Evolutionary conservation across 2,888 invertebrate genomes (phyloP), one percentile per base, ranked within the genome.

Genomic region (Vanessa cardui): DNA sequence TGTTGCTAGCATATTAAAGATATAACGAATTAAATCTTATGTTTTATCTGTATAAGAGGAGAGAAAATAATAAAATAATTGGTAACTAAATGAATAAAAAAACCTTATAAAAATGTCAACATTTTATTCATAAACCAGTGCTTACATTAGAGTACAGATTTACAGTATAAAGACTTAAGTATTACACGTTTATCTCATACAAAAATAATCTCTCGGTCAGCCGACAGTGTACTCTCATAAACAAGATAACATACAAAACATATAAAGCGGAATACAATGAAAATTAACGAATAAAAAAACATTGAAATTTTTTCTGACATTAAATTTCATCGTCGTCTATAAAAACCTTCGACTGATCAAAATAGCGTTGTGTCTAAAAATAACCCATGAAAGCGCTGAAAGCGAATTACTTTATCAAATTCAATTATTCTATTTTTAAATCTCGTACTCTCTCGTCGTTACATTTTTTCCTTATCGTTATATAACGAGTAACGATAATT

Each of bases 91-190:
- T 52, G 15, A 15, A 26, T 15, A 15, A 26, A 73, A 76, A 80
- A 80, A 54, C 21, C 64, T n/a, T 69, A 63, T 76, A 79, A 82
- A 87, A 90, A 88, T 83, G 83, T 90, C 90, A 92, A 92, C 92
- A 91, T 89, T 92, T 90, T 92, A 92, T 90, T 92, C 82, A 84
- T 91, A 87, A 89, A 89, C 86, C 86, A 85, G 85, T 87, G 83
- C 83, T 87, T 88, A 90, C 82, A 87, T 82, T 74, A 88, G 83
- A 80, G 18, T 56, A 56, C 73, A 78, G 77, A 77, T 75, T 84
- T 87, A 88, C 78, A 87, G 83, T 88, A 85, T 80, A 87, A 84
- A 86, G 86, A 83, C 83, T 83, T 78, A 64, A 81, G 75, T 73
- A 78, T 69, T 78, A 82, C 77, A 85, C 66, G 81, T 80, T 78